Conservation (phyloP, 2,888 invertebrate genomes). For the Encarsia formosa region DNA sequence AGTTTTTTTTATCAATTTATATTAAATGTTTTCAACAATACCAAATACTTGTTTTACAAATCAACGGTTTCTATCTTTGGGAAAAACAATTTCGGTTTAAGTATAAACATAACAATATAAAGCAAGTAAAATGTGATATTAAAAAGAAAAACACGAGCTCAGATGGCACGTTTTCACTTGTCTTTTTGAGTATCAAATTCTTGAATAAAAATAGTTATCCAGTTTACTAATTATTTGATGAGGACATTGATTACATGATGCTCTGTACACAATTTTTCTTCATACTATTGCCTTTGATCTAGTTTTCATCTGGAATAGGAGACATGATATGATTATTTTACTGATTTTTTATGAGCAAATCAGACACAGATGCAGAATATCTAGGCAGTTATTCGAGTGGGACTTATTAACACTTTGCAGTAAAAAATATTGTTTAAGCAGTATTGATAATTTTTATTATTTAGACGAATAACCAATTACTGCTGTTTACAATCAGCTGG, state of each 20-base stretch:
- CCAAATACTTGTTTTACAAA: constrained; percentile 39
- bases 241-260: constrained; percentile 13
- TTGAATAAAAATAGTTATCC: constrained; percentile 17
- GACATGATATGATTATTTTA: constrained; percentile 42
- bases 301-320: constrained; percentile 47
- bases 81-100: constrained; percentile 36
- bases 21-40: constrained; percentile 45
- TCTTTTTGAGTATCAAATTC: constrained; percentile 12
- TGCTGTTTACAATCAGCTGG: constrained; percentile 71
- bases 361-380: constrained; percentile 31
- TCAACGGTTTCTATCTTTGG: constrained; percentile 27
- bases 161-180: constrained; percentile 7
- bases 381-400: constrained; percentile 38
- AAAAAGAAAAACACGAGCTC: constrained; percentile 8
- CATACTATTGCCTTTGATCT: constrained; percentile 31
- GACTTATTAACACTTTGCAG: too few relatives aligned
- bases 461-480: constrained; percentile 49
- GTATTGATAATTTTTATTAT: constrained; percentile 12
- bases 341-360: constrained; percentile 13
- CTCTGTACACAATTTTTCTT: constrained; percentile 24
- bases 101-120: constrained; percentile 46
- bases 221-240: constrained; percentile 15
- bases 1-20: constrained; percentile 32
- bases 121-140: constrained; percentile 36
- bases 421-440: too few relatives aligned